Evolutionary conservation across 2,113 vertebrate genomes (phyloP), one percentile per base, ranked within the genome.

Genomic region (Pica pica): DNA sequence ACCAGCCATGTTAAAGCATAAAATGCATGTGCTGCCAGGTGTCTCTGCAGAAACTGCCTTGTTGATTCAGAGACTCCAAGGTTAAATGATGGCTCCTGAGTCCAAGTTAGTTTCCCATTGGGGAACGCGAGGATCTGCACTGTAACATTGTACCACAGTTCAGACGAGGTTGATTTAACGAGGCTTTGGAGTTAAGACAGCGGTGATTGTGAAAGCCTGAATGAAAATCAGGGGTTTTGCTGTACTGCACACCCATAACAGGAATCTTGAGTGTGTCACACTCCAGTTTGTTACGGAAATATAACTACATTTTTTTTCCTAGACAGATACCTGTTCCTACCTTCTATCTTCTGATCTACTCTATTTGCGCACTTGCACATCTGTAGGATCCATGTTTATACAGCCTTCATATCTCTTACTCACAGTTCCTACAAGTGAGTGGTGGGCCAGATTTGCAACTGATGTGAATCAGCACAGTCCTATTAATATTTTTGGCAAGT

Each of bases 1-100:
- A 99, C 98, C 98, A 98, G 98, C 98, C 99, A 99, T 99, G 99
- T 98, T 98, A 98, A 98, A 98, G 99, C 99, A 99, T 99, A 99
- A 99, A 99, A 99, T 99, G 98, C 97, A 97, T 95, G 97, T 98
- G 97, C 98, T 98, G 98, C 98, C 97, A 97, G 98, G 97, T 97
- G 93, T 83, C 97, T 97, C 93, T 94, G 87, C 93, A 95, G 92
- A 95, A 97, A 90, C 91, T 67, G 95, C 89, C 93, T 96, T 97
- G 97, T 97, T 97, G 97, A 97, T 97, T 97, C 96, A 97, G 96
- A 95, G 96, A 91, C 96, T 98, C 98, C 98, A 99, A 99, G 99
- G 98, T 99, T 99, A 99, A 99, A 98, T 96, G 96, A 27, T 95
- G 98, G 98, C 98, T 98, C 97, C 96, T 90, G 91, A 97, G 98